Evolutionary conservation across 2,888 invertebrate genomes (phyloP).

Genomic region (Steromphala cineraria): DNA sequence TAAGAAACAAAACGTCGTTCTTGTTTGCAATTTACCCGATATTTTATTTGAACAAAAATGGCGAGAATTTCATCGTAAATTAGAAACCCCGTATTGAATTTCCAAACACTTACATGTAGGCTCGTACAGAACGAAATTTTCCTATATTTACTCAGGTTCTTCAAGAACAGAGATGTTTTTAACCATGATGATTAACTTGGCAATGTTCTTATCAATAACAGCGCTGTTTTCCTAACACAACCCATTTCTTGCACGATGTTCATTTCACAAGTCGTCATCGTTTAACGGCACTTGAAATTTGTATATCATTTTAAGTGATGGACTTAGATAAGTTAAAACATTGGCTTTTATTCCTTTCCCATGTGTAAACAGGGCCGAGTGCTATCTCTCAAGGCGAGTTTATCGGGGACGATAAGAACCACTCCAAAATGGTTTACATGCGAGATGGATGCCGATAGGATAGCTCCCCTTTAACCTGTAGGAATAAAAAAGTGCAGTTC

Average conservation of each 20-base stretch:
- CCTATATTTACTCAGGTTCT: background rate
- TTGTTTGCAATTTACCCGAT: background rate
- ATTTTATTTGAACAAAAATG: background rate
- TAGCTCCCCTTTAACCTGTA: background rate
- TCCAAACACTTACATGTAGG: background rate
- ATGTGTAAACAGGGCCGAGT: background rate
- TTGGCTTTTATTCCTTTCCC: background rate
- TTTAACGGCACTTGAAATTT: background rate
- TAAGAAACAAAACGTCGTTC: background rate
- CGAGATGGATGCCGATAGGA: background rate
- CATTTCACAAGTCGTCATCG: background rate
- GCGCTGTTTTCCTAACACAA: background rate
- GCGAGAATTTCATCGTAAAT: background rate
- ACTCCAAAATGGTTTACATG: background rate
- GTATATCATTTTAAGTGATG: slow-evolving; percentile 8
- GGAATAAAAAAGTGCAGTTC: too few species aligned
- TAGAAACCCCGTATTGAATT: background rate
- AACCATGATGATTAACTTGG: background rate
- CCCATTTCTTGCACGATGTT: background rate
- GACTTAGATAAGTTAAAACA: background rate
- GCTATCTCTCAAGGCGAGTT: background rate
- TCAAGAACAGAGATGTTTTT: background rate
- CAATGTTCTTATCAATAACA: background rate
- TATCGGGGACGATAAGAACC: background rate
- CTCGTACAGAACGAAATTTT: background rate